A percentile compares a stretch with the other conserved stretches of the same genome.
Conservation (phyloP, 64 coral and sea anemone species). For the Stylophora pistillata region DNA sequence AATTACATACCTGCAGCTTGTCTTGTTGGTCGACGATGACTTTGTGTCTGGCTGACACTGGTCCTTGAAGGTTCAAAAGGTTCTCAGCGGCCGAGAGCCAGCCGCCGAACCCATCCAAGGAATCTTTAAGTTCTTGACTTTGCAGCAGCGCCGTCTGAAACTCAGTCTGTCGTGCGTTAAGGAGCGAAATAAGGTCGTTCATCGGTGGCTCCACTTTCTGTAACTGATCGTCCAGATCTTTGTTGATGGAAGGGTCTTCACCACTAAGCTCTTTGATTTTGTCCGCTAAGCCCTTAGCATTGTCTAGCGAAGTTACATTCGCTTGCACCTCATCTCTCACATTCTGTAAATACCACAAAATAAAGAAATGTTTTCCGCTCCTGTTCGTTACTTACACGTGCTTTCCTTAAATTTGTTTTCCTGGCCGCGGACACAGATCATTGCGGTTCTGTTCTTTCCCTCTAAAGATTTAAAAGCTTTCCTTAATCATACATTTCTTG, state of each 20-base stretch:
- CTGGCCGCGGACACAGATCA: too few species aligned
- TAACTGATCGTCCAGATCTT: slow-evolving; percentile 71
- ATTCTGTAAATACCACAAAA: slow-evolving; percentile 39
- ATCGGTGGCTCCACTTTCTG: slow-evolving; percentile 64
- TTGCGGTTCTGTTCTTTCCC: too few species aligned
- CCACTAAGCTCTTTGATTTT: slow-evolving; percentile 87
- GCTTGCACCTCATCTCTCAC: slow-evolving; percentile 70
- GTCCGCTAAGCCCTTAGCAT: slow-evolving; percentile 74
- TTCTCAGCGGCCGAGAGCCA: slow-evolving; percentile 77
- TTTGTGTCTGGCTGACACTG: slow-evolving; percentile 76
- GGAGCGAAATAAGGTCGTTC: slow-evolving; percentile 48
- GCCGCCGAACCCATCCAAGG: slow-evolving; percentile 66
- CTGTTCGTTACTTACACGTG: too few species aligned
- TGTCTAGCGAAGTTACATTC: slow-evolving; percentile 63
- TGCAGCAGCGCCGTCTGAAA: slow-evolving; percentile 71
- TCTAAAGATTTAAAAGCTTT: too few species aligned
- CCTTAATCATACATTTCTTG: too few species aligned
- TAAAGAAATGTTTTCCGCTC: background rate
- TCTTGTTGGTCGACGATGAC: slow-evolving; percentile 77
- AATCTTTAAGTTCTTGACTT: slow-evolving; percentile 76
- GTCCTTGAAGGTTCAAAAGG: slow-evolving; percentile 65
- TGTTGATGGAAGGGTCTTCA: slow-evolving; percentile 62
- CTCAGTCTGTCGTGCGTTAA: slow-evolving; percentile 62
- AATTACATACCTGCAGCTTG: slow-evolving; percentile 66
- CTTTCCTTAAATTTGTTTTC: too few species aligned